Percentiles rank a stretch among this genome's conserved stretches.
These are phyloP conservation scores for Ceraclea dissimilis DNA, from an alignment of 2,888 invertebrate genomes.

Conservation along the genomic window DNA sequence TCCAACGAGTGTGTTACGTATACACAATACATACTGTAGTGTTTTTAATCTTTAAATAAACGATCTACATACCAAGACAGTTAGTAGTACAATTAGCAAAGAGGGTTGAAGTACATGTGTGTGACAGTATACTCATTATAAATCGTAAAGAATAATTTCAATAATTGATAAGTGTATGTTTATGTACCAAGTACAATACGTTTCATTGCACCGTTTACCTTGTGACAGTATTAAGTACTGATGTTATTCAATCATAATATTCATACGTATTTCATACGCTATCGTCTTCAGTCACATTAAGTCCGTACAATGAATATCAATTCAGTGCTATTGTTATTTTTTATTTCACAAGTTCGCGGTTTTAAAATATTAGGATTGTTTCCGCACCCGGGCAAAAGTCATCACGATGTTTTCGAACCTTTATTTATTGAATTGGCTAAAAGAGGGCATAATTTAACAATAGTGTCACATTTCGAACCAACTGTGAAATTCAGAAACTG, in stretches of 20 bases:
- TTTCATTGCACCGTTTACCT: neutral
- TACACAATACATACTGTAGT: too few species aligned
- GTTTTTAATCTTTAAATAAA: too few species aligned
- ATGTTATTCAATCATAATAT: neutral
- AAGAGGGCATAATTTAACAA: slow-evolving; percentile 42
- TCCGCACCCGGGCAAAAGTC: slow-evolving; percentile 44
- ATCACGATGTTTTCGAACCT: slow-evolving; percentile 43
- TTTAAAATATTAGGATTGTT: slow-evolving; percentile 37
- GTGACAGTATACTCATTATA: too few species aligned
- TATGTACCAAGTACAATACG: neutral
- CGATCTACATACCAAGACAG: too few species aligned
- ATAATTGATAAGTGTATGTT: neutral
- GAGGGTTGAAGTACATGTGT: too few species aligned
- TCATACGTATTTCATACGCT: neutral
- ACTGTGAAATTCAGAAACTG: slow-evolving; percentile 27
- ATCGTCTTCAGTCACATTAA: neutral
- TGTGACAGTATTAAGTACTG: neutral
- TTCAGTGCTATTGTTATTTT: neutral
- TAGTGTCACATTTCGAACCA: slow-evolving; percentile 41
- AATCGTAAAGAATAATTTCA: neutral
- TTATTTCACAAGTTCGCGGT: neutral
- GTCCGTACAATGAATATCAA: neutral
- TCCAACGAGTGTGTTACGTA: too few species aligned
- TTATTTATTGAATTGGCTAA: slow-evolving; percentile 37
- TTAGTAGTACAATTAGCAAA: too few species aligned